Base-by-base conservation (phyloP, 2,113 vertebrate genomes). In the Oreochromis aureus region DNA sequence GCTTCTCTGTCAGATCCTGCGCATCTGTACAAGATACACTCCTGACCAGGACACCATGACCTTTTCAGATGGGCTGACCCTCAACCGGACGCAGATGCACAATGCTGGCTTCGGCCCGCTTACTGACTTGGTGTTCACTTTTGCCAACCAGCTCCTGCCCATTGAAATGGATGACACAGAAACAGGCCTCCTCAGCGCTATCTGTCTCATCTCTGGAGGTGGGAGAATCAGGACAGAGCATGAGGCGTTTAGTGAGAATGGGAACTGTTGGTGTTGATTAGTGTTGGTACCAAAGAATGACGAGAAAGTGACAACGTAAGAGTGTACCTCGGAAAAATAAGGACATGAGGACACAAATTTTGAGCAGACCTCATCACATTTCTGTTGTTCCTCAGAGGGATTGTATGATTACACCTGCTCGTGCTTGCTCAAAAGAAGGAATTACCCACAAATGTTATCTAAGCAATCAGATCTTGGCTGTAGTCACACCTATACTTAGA, bases 111-210 rank as follows among this genome's bases (percentile, higher is more conserved):
- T 99, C 84, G 98, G 98, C 89, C 98, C 98, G 0, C 97, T 99
- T 91, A 99, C 98, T 1, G 98, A 99, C 93, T 96, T 99, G 82
- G 98, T 99, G 90, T 99, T 99, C 97, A 98, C 98, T 1, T 99
- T 99, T 97, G 98, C 98, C 96, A 97, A 98, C 94, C 98, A 99
- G 96, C 98, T 99, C 91, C 97, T 99, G 96, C 98, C 98, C 93
- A 97, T 99, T 92, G 98, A 98, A 96, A 99, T 99, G 98, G 98
- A 99, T 90, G 98, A 99, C 96, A 99, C 98, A 2, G 98, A 99
- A 96, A 99, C 98, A 3, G 98, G 98, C 90, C 98, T 99, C 83
- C 98, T 99, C 83, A 99, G 98, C 94, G 98, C 98, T 96, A 99
- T 99, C 97, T 99, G 98, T 96, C 96, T 99, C 86, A 99, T 99